These are phyloP conservation scores for Polypedilum vanderplanki DNA, from an alignment of 1,140 invertebrate genomes.

Conservation along the genomic window DNA sequence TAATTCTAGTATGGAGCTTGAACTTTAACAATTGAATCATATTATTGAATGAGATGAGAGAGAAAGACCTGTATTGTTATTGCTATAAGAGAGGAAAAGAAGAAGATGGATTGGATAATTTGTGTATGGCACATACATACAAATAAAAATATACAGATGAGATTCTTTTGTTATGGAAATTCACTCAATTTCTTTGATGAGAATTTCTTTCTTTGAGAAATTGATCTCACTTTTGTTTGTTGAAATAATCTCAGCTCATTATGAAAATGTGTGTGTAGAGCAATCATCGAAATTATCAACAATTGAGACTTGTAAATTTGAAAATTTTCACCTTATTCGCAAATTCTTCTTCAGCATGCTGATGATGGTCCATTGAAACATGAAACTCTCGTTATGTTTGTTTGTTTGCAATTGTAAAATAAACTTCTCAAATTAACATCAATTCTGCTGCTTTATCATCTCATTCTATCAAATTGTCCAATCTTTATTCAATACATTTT, in stretches of 20 bases:
- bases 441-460: background rate
- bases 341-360: background rate
- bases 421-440: background rate
- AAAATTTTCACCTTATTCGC: background rate
- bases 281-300: background rate
- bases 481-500: background rate
- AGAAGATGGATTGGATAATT: conserved; percentile 9
- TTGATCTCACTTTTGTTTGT: conserved; percentile 18
- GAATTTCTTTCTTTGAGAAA: background rate
- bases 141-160: no score
- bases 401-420: conserved; percentile 14
- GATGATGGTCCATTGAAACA: background rate
- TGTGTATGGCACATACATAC: background rate
- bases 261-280: background rate
- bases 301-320: background rate
- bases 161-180: conserved; percentile 19
- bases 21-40: background rate
- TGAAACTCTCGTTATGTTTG: conserved; percentile 4
- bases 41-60: background rate
- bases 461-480: conserved; percentile 1
- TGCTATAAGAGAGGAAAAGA: no score
- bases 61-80: conserved; percentile 1
- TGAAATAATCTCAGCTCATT: conserved; percentile 13
- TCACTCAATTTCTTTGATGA: background rate
- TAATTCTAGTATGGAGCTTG: background rate